These are phyloP conservation scores for Enteromius radiatus DNA, from an alignment of 2,797 vertebrate species.

Conservation along the genomic window DNA sequence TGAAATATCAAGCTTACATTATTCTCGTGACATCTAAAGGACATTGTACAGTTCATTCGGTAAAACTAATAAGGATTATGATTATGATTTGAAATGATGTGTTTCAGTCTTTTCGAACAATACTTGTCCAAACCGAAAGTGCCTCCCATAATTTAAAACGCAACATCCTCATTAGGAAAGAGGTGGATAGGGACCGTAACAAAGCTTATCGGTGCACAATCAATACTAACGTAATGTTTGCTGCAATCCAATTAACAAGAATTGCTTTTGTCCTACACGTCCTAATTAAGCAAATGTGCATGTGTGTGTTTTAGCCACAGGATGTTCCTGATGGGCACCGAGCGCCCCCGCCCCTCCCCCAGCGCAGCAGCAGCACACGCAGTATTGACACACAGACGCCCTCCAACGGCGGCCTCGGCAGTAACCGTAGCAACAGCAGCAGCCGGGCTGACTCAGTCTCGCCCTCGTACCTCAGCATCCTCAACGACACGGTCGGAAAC, in stretches of 20 bases:
- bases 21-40: not conserved
- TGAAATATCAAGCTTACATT: not conserved
- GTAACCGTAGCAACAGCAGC: conserved; percentile 91
- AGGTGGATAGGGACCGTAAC: not conserved
- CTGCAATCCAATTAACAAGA: conserved; percentile 1
- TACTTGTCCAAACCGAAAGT: not conserved
- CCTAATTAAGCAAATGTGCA: conserved; percentile 17
- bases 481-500: conserved; percentile 86
- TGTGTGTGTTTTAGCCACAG: conserved; percentile 82
- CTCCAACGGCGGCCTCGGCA: conserved; percentile 86
- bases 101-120: not conserved
- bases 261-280: not conserved
- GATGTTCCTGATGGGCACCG: conserved; percentile 96
- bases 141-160: not conserved
- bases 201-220: not conserved
- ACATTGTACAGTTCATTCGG: not conserved
- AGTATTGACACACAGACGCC: conserved; percentile 98
- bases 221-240: conserved; percentile 9
- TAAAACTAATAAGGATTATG: not conserved
- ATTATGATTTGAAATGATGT: not conserved
- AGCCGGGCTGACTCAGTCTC: conserved; percentile 96
- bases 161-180: not conserved
- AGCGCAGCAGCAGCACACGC: conserved; percentile 94
- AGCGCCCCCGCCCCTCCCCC: conserved; percentile 80
- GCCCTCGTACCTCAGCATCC: conserved; percentile 92